Conservation (phyloP, 1,140 invertebrate species). For the Bradysia coprophila region DNA sequence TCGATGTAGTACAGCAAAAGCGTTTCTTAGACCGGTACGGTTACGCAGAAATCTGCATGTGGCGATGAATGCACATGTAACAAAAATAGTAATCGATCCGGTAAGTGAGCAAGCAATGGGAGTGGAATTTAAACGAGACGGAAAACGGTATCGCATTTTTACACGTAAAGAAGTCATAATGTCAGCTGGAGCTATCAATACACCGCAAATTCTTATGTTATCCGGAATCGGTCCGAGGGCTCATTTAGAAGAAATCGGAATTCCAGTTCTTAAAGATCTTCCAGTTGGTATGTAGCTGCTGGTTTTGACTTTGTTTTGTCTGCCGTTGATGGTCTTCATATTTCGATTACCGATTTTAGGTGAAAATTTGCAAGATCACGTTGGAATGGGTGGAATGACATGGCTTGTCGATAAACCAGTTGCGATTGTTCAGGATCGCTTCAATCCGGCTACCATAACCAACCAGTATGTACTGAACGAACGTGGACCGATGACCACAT, state of each 20-base stretch:
- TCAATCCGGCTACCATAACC: slow-evolving; percentile 52
- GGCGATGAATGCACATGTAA: slow-evolving; percentile 57
- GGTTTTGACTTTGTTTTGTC: too few relatives aligned
- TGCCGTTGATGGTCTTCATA: too few relatives aligned
- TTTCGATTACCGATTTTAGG: too few relatives aligned
- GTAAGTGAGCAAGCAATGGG: slow-evolving; percentile 41
- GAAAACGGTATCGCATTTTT: slow-evolving; percentile 37
- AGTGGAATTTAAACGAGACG: slow-evolving; percentile 55
- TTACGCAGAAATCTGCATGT: slow-evolving; percentile 60
- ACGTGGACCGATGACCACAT: slow-evolving; percentile 62
- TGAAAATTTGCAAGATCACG: slow-evolving; percentile 65
- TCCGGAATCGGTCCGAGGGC: slow-evolving; percentile 67
- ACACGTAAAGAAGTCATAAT: slow-evolving; percentile 61
- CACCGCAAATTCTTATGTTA: slow-evolving; percentile 67
- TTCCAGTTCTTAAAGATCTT: slow-evolving; percentile 53
- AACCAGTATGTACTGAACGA: slow-evolving; percentile 60
- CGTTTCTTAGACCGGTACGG: slow-evolving; percentile 63
- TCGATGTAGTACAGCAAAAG: slow-evolving; percentile 78
- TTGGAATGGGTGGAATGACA: slow-evolving; percentile 61
- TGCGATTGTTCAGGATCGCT: slow-evolving; percentile 50
- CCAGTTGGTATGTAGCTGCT: too few relatives aligned
- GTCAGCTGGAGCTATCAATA: slow-evolving; percentile 61
- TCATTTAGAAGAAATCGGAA: slow-evolving; percentile 48
- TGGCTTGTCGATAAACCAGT: slow-evolving; percentile 62
- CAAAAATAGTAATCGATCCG: slow-evolving; percentile 49